Base-by-base conservation (phyloP, 35 echinoderm and acorn worm genomes). In the Lytechinus pictus region DNA sequence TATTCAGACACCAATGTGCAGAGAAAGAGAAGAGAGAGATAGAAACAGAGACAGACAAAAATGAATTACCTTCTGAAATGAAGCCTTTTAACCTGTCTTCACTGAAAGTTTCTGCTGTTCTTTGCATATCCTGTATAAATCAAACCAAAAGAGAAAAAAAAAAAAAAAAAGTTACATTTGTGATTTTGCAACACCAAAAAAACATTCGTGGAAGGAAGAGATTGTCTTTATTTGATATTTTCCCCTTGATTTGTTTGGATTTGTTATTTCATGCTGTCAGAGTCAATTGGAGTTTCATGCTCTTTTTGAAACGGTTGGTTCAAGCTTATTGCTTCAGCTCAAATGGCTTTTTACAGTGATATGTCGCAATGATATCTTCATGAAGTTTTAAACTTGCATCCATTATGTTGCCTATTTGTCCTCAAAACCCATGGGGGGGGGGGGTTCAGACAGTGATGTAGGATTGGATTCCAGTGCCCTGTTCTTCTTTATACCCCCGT, bases 81-180 rank as follows among this genome's bases (percentile, higher is more conserved):
- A 99, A 99, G 11, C 98, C 98, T 89, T 98, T 96, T 97, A 99
- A 97, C 11, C 95, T 57, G 28, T 99, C 97, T 87, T 95, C 33
- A 91, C 97, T 96, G 94, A 95, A 99, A 53, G 97, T 97, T 44
- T 98, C 94, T 79, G 95, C 96, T 87, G 96, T 96, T 95, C 98
- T 98, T 28, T 96, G 95, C 10, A 98, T 96, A 94, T 97, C 95
- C 98, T 99, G 94, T 94, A 89, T 94, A 94, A 91, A 58, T 92
- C 27, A 55, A 92, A 94, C 94, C 56, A 95, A 6, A n/a, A 33
- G 57, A 27, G 29, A 27, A 96, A 13, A 87, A 95, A 9, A 57
- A 57, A 55, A 57, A 1, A 4, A 1, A 5, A 57, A 57, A 57
- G 55, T 8, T 57, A 57, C 55, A 57, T 57, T 8, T 57, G 55